These are phyloP conservation scores for Garra rufa DNA, from an alignment of 2,113 vertebrate species.

Conservation along the genomic window DNA sequence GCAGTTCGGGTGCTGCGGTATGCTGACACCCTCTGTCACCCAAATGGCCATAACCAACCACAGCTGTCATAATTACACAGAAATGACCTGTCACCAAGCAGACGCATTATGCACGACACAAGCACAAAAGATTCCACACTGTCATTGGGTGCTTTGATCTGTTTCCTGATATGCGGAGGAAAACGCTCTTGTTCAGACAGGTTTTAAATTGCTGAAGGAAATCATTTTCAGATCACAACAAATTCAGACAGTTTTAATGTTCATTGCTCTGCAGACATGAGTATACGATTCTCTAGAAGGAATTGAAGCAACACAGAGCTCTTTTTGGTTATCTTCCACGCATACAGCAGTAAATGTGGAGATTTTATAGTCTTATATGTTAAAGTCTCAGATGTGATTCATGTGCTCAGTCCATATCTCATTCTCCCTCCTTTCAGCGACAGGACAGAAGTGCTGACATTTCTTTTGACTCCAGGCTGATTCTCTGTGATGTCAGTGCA, in stretches of 20 bases:
- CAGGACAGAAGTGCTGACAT: constrained; percentile 54
- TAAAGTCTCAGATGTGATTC: constrained; percentile 2
- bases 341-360: neutral
- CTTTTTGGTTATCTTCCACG: neutral
- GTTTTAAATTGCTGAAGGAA: constrained; percentile 30
- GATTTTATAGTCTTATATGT: neutral
- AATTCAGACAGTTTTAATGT: constrained; percentile 20
- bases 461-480: constrained; percentile 37
- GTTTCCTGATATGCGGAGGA: constrained; percentile 18
- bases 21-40: constrained; percentile 17
- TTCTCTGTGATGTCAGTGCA: constrained; percentile 39
- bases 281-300: neutral
- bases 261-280: neutral
- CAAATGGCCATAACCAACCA: constrained; percentile 35
- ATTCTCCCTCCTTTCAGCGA: constrained; percentile 21
- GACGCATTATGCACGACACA: constrained; percentile 33
- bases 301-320: neutral
- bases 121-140: constrained; percentile 36
- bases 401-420: constrained; percentile 7
- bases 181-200: constrained; percentile 34
- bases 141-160: constrained; percentile 31
- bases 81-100: constrained; percentile 43
- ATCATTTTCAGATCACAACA: constrained; percentile 20
- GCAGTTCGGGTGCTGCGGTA: constrained; percentile 9
- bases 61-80: constrained; percentile 42